These are phyloP conservation scores for Melanaphis sacchari DNA, from an alignment of 1,140 invertebrate genomes.

Conservation along the genomic window DNA sequence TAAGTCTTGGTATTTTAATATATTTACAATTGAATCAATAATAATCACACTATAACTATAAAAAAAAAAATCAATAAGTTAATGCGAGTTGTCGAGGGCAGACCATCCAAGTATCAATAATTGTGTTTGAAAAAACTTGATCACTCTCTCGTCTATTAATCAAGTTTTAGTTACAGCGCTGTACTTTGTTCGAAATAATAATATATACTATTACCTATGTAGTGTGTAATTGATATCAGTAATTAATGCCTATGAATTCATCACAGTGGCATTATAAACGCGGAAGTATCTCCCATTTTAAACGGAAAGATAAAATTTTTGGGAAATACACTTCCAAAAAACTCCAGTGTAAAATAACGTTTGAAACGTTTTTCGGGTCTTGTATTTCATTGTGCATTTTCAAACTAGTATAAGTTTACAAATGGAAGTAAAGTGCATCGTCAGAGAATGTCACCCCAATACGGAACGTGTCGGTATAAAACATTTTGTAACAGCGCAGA, in stretches of 20 bases:
- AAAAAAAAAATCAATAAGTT: no score
- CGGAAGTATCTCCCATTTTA: neutral
- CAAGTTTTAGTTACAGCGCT: neutral
- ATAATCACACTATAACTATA: no score
- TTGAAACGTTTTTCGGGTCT: neutral
- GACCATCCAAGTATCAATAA: no score
- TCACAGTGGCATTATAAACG: neutral
- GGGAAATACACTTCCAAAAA: neutral
- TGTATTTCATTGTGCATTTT: neutral
- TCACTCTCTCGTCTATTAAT: neutral
- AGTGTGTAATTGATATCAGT: neutral
- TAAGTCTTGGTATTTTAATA: no score
- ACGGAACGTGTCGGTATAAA: neutral
- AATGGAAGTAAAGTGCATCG: no score
- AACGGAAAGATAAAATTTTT: neutral
- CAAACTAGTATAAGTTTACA: neutral
- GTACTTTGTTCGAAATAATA: neutral
- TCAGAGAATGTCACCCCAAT: no score
- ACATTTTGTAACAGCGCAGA: neutral
- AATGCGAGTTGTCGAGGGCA: no score
- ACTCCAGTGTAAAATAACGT: neutral
- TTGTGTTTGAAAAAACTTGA: neutral
- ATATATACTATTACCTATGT: neutral
- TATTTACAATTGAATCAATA: no score
- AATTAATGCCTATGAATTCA: neutral